These are phyloP conservation scores for Drosophila anceps DNA, from an alignment of 2,888 invertebrate genomes.

Conservation along the genomic window DNA sequence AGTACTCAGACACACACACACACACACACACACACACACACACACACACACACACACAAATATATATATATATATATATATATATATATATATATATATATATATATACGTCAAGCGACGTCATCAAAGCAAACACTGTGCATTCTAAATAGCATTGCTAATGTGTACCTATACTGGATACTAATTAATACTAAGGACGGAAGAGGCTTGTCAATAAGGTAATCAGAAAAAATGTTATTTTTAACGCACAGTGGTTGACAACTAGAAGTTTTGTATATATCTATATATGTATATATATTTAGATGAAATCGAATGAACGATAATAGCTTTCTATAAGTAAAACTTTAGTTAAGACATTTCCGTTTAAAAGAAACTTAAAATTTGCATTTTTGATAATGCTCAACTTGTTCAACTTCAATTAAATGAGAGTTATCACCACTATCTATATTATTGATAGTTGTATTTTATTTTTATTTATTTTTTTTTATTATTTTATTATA, in stretches of 20 bases:
- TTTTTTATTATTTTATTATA: no score
- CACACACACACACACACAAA: background rate
- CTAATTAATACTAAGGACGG: constrained; percentile 14
- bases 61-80: background rate
- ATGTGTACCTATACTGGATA: constrained; percentile 5
- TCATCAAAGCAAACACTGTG: constrained; percentile 11
- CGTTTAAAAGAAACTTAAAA: no score
- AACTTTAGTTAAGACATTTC: no score
- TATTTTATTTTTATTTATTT: no score
- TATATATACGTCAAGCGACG: constrained; percentile 1
- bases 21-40: no score
- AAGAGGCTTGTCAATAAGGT: constrained; percentile 15
- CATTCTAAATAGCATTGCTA: constrained; percentile 18
- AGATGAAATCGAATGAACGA: no score
- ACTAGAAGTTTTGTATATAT: background rate
- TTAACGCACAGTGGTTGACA: background rate
- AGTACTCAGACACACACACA: background rate
- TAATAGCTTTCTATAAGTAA: no score
- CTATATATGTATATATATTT: background rate
- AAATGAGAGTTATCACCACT: no score
- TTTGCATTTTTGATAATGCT: no score
- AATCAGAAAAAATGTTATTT: background rate
- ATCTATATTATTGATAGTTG: no score
- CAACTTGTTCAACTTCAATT: no score
- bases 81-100: background rate